phyloP scores from a whole-genome alignment of 1,140 invertebrate species.

The Drosophila littoralis region DNA sequence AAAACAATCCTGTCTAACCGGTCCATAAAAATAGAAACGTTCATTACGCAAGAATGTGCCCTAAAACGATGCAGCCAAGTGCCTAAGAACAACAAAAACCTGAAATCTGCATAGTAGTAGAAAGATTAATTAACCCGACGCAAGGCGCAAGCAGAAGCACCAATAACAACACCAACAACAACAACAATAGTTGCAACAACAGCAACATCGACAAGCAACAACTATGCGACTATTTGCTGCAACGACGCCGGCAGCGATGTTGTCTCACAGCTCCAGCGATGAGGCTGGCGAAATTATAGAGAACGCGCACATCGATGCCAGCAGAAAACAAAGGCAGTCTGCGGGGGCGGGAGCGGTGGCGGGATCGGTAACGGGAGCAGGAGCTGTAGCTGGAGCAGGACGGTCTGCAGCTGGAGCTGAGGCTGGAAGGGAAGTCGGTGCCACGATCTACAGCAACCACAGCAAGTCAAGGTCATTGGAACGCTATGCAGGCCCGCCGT shows the following conservation, averaged over 20 bases:
- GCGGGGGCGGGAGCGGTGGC: neutral
- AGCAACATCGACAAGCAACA: conserved; percentile 21
- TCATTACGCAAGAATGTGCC: conserved; percentile 83
- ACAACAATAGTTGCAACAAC: neutral
- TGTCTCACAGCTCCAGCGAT: conserved; percentile 59
- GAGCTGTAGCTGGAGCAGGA: neutral
- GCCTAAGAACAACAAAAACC: conserved; percentile 57
- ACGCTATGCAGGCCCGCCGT: conserved; percentile 76
- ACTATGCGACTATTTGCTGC: conserved; percentile 60
- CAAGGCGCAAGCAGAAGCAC: conserved; percentile 13
- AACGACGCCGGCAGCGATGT: conserved; percentile 43
- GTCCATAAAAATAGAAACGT: conserved; percentile 74
- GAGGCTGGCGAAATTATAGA: conserved; percentile 71
- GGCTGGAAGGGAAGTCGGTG: conserved; percentile 8
- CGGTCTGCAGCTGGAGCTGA: neutral
- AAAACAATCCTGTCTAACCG: conserved; percentile 70
- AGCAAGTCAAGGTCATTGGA: conserved; percentile 83
- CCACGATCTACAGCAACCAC: conserved; percentile 53
- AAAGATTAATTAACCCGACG: conserved; percentile 72
- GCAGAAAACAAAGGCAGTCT: conserved; percentile 16
- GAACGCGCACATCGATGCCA: conserved; percentile 55
- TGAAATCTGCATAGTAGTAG: conserved; percentile 74
- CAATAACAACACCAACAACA: conserved; percentile 18
- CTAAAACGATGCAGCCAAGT: conserved; percentile 78
- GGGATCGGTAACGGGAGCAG: neutral